phyloP scores from a whole-genome alignment of 2,888 invertebrate species.

The Troides aeacus region DNA sequence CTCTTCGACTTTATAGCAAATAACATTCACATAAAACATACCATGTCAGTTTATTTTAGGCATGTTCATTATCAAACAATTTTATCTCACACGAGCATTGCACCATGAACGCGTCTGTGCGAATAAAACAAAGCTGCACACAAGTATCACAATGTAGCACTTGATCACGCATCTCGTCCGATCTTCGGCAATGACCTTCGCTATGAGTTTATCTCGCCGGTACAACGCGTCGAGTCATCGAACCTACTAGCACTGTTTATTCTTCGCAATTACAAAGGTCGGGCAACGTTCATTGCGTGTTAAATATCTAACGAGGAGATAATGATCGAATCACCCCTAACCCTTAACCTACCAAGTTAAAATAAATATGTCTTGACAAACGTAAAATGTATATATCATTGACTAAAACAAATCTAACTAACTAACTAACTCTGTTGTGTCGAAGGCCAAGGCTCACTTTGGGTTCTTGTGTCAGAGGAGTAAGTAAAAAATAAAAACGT shows the following conservation, averaged over 20 bases:
- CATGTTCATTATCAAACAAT: not conserved
- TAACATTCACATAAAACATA: not conserved
- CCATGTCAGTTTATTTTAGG: not conserved
- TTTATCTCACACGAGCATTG: not conserved
- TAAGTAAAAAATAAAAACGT: too few relatives aligned
- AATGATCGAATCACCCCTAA: not conserved
- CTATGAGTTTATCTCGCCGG: not conserved
- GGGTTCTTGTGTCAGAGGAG: too few relatives aligned
- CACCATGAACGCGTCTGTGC: not conserved
- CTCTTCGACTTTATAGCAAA: not conserved
- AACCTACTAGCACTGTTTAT: conserved; percentile 6
- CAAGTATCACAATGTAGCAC: not conserved
- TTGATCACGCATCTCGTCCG: conserved; percentile 1
- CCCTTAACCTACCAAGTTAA: not conserved
- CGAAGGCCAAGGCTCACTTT: too few relatives aligned
- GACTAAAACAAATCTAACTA: too few relatives aligned
- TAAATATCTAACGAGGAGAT: not conserved
- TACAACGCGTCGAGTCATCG: conserved; percentile 13
- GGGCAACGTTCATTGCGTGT: not conserved
- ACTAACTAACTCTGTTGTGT: too few relatives aligned
- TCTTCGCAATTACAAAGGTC: not conserved
- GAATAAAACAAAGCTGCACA: not conserved
- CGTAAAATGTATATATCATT: too few relatives aligned
- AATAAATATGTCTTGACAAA: not conserved
- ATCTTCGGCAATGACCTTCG: conserved; percentile 8